Base-by-base conservation (phyloP, 2,113 vertebrate genomes). In the Alexandromys fortis region DNA sequence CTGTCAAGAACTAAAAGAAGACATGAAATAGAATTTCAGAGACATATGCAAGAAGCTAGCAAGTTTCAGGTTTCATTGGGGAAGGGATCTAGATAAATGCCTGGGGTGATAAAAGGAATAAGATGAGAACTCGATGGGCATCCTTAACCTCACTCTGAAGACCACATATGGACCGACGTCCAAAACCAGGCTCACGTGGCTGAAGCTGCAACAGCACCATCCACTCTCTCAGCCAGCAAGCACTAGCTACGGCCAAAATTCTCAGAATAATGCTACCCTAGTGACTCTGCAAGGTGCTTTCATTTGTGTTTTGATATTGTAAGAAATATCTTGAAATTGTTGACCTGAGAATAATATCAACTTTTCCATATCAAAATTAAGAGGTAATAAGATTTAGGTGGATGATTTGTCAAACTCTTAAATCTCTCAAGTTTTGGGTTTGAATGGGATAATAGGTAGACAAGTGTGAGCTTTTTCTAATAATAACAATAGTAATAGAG, bases 271-370 rank as follows among this genome's bases (percentile, higher is more conserved):
- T n/a, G 77, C 89, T 68, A 28, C 38, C 35, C 22, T 61, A 89
- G 77, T 61, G 70, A 55, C 76, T 89, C 72, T 52, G n/a, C 28
- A 22, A 14, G n/a, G 28, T n/a, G 72, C 33, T 88, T 87, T 63
- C 10, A 76, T 73, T 45, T 63, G 65, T 49, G 49, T 45, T 58
- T 96, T 95, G 91, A 22, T 88, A 35, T 70, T 94, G 63, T 67
- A 77, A 73, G 75, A 91, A 93, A 16, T 75, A 75, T 47, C 73
- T 55, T 82, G 55, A 91, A 89, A 90, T 1, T 77, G 83, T 10
- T 86, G 28, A 96, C 78, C 3, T 28, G 47, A 22, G n/a, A 96
- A 79, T 26, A 61, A 93, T 90, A 91, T 67, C 42, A 96, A 97
- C 7, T 10, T 87, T 0, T 17, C 52, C 73, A 0, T 68, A 42